A percentile compares a stretch with the other conserved stretches of the same genome.
phyloP scores from a whole-genome alignment of 2,888 invertebrate genomes.

The Agrochola litura region DNA sequence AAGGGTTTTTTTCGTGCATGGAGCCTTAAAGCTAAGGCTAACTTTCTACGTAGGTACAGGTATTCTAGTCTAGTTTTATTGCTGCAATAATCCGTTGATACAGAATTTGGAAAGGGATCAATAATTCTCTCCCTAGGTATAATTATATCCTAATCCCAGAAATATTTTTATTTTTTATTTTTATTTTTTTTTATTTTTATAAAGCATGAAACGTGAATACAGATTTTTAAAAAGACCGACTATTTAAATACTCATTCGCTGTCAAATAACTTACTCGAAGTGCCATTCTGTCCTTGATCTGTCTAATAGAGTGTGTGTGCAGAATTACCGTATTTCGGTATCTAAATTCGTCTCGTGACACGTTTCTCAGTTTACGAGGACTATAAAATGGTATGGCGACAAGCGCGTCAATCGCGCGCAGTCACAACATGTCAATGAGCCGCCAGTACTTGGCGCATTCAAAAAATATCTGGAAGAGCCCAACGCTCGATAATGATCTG shows the following conservation, averaged over 20 bases:
- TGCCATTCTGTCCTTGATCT: constrained; percentile 54
- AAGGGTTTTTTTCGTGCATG: too few relatives aligned
- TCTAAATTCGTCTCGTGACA: constrained; percentile 74
- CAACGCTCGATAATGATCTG: constrained; percentile 18
- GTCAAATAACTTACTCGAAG: constrained; percentile 52
- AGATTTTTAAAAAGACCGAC: constrained; percentile 9
- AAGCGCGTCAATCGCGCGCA: constrained; percentile 70
- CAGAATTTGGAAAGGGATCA: neutral
- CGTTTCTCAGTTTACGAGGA: constrained; percentile 78
- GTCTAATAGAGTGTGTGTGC: constrained; percentile 59
- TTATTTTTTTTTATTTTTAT: too few relatives aligned
- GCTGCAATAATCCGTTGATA: neutral
- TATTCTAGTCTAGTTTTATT: neutral
- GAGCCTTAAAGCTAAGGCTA: neutral
- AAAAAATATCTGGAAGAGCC: constrained; percentile 66
- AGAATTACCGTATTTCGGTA: constrained; percentile 67
- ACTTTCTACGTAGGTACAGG: neutral
- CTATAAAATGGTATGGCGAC: constrained; percentile 80
- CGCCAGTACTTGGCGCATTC: constrained; percentile 40
- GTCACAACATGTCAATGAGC: constrained; percentile 73
- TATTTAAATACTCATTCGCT: constrained; percentile 39
- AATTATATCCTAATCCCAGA: neutral
- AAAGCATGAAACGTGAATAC: constrained; percentile 10
- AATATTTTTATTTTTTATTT: too few relatives aligned
- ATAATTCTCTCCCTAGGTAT: neutral